Evolutionary conservation across 2,113 vertebrate species (phyloP).

Genomic region (Pelmatolapia mariae): DNA sequence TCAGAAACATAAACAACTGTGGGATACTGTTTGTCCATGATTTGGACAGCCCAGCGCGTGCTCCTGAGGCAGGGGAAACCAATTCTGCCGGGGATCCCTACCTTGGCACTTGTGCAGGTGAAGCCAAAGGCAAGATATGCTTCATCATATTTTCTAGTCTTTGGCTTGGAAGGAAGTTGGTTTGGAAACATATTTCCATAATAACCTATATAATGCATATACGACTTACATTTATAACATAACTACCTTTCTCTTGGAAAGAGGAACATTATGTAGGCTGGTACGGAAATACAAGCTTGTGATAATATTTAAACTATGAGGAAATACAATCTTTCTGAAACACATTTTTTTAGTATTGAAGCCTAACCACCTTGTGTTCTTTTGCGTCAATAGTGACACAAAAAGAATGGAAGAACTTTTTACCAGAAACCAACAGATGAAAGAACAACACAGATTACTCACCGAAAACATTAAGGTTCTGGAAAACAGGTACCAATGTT

Average conservation of each 20-base stretch:
- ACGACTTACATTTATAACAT: background rate
- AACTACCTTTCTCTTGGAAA: background rate
- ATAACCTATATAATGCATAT: background rate
- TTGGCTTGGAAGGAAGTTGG: background rate
- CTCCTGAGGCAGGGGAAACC: too few relatives aligned
- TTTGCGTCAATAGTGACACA: constrained; percentile 74
- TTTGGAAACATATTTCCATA: background rate
- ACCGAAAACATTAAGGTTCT: constrained; percentile 90
- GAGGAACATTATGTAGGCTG: background rate
- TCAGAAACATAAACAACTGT: too few relatives aligned
- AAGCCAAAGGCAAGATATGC: background rate
- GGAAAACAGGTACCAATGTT: constrained; percentile 85
- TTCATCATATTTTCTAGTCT: background rate
- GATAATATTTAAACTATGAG: background rate
- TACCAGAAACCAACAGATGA: constrained; percentile 88
- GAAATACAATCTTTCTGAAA: background rate
- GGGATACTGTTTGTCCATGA: too few relatives aligned
- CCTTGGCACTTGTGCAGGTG: too few relatives aligned
- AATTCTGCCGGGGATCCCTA: too few relatives aligned
- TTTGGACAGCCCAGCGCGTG: too few relatives aligned
- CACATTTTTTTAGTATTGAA: background rate
- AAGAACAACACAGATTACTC: constrained; percentile 87
- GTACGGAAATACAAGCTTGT: background rate
- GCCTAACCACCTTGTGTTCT: background rate
- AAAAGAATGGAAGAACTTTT: constrained; percentile 91